Evolutionary conservation across 2,797 vertebrate genomes (phyloP), one percentile per base, ranked within the genome.

Genomic region (Morus bassanus): DNA sequence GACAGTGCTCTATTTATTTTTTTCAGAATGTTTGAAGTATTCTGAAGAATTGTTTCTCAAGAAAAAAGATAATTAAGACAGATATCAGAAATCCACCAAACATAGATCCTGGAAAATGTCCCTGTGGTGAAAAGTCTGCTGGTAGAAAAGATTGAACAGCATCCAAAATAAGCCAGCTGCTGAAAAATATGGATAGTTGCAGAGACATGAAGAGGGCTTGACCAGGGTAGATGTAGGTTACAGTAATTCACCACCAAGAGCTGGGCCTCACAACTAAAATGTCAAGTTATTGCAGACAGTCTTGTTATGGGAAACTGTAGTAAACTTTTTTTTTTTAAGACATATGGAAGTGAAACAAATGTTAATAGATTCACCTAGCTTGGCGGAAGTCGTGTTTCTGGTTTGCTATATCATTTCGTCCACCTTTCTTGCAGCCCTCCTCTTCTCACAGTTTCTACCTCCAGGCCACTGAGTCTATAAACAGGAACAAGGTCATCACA

Each of bases 321-420:
- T 27, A 75, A 95, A 88, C 37, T 63, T 78, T 93, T 87, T 60
- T 56, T 79, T 18, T 45, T 18, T 86, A 85, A 96, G 77, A 89
- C 72, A 77, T 95, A 91, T 85, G 94, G 70, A 96, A 94, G 96
- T 91, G 5, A 93, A 93, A 64, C 27, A 95, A 96, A 95, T 94
- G 91, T 95, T 94, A 95, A 96, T 95, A 88, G 72, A 96, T 95
- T 95, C 88, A 93, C 63, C 45, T 93, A 69, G 30, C 96, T 90
- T 53, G 45, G n/a, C 91, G 78, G 45, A 89, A 86, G 31, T 46
- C 0, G 0, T 81, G 59, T 21, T 75, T 90, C 50, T 78, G 28
- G 25, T 68, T 88, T 89, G 33, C 18, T 85, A 8, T 60, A 68
- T 78, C 63, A 64, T 84, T 69, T 27, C 0, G 2, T 84, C 85